These are phyloP conservation scores for Morone saxatilis DNA, from an alignment of 2,113 vertebrate genomes.

Conservation along the genomic window DNA sequence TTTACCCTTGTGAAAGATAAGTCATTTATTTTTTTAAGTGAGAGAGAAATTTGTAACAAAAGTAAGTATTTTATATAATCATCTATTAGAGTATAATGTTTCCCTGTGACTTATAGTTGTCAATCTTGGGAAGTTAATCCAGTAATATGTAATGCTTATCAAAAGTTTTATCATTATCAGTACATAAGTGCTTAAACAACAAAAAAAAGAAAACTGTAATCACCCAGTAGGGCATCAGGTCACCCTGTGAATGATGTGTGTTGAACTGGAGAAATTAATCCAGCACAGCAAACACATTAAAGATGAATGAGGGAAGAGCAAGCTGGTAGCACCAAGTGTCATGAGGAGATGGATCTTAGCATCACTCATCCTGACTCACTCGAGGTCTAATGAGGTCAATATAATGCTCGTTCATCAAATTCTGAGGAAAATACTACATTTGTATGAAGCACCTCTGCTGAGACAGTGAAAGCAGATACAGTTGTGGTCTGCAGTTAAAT, in stretches of 20 bases:
- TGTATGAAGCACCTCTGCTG: background rate
- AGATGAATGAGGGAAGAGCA: slow-evolving; percentile 56
- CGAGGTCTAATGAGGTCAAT: slow-evolving; percentile 65
- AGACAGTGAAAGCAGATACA: background rate
- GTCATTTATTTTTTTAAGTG: background rate
- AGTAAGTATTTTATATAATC: background rate
- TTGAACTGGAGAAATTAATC: slow-evolving; percentile 66
- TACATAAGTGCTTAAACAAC: background rate
- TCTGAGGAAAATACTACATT: slow-evolving; percentile 31
- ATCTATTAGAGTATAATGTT: background rate
- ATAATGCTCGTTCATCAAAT: slow-evolving; percentile 63
- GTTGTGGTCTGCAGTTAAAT: slow-evolving; percentile 10
- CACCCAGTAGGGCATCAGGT: slow-evolving; percentile 39
- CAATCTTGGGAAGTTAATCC: background rate
- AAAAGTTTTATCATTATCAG: background rate
- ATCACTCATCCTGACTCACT: slow-evolving; percentile 52
- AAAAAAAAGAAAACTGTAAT: slow-evolving; percentile 38
- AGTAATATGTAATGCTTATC: background rate
- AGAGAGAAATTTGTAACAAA: background rate
- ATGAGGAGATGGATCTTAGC: slow-evolving; percentile 39
- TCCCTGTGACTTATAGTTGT: background rate
- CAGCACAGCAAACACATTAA: slow-evolving; percentile 61
- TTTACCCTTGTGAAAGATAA: background rate
- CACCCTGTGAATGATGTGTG: slow-evolving; percentile 66
- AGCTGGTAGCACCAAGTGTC: slow-evolving; percentile 23